Conservation (phyloP, 92 coral and sea anemone genomes). For the Desmophyllum pertusum region DNA sequence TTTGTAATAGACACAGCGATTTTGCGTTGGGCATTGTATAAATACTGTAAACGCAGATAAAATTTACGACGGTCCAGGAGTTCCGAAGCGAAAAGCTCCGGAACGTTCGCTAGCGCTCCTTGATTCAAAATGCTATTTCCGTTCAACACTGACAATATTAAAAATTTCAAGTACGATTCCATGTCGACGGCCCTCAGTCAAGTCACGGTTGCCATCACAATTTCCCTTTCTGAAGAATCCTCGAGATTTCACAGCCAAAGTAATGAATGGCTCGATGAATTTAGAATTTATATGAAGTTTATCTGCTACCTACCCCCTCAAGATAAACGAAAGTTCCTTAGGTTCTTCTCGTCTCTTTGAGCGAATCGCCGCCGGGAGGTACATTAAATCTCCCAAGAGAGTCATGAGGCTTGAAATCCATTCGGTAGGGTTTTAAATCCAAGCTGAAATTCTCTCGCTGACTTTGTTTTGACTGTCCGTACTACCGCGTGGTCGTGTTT, state of each 20-base stretch:
- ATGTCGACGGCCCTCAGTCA: neutral
- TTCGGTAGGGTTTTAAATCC: conserved; percentile 12
- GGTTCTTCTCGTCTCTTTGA: conserved; percentile 19
- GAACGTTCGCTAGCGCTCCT: neutral
- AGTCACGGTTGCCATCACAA: too few relatives aligned
- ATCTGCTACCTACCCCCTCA: conserved; percentile 53
- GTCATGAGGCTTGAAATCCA: conserved; percentile 41
- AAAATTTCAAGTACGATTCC: neutral
- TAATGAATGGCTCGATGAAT: neutral
- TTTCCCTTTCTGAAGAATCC: too few relatives aligned
- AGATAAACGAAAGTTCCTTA: conserved; percentile 44
- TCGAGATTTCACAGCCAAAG: neutral
- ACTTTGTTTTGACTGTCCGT: conserved; percentile 26
- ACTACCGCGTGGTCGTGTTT: conserved; percentile 32
- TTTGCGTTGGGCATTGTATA: neutral
- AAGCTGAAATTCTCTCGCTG: conserved; percentile 1
- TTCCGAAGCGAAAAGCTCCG: neutral
- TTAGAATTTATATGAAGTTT: neutral
- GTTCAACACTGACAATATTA: neutral
- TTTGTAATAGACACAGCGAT: neutral
- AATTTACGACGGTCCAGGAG: too few relatives aligned
- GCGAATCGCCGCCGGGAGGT: conserved; percentile 32
- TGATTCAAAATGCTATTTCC: conserved; percentile 12
- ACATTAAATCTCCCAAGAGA: conserved; percentile 52
- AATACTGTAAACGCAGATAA: neutral